Percentiles rank a stretch among this genome's conserved stretches.
These are phyloP conservation scores for Ectobius pallidus DNA, from an alignment of 2,888 invertebrate species.

Conservation along the genomic window DNA sequence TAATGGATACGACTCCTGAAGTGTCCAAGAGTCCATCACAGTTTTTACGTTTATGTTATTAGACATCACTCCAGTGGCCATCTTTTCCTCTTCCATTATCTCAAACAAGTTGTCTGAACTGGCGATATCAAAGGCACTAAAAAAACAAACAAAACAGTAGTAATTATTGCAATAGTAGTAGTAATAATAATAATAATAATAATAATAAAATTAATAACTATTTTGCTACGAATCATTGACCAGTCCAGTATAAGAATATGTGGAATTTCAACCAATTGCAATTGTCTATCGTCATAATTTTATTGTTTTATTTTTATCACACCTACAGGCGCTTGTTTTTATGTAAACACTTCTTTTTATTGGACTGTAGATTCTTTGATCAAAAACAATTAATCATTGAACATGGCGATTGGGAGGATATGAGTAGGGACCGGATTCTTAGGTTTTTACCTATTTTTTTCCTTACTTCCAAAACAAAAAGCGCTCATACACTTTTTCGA, in stretches of 20 bases:
- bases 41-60: background rate
- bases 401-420: no score
- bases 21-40: background rate
- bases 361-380: no score
- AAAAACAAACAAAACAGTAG: background rate
- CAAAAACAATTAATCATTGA: no score
- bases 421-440: no score
- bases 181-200: background rate
- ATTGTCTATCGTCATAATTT: no score
- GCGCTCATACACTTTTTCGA: no score
- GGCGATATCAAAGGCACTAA: background rate
- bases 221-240: no score
- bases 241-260: no score
- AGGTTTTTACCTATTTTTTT: no score
- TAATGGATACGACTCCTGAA: background rate
- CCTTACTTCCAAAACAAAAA: no score
- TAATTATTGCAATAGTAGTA: background rate
- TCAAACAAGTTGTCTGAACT: background rate
- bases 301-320: no score
- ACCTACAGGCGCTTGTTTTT: background rate
- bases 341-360: background rate
- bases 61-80: background rate
- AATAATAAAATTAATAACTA: background rate
- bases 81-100: background rate
- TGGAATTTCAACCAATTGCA: no score